Evolutionary conservation across 35 echinoderm and acorn worm genomes (phyloP).

Genomic region (Apostichopus parvimensis): DNA sequence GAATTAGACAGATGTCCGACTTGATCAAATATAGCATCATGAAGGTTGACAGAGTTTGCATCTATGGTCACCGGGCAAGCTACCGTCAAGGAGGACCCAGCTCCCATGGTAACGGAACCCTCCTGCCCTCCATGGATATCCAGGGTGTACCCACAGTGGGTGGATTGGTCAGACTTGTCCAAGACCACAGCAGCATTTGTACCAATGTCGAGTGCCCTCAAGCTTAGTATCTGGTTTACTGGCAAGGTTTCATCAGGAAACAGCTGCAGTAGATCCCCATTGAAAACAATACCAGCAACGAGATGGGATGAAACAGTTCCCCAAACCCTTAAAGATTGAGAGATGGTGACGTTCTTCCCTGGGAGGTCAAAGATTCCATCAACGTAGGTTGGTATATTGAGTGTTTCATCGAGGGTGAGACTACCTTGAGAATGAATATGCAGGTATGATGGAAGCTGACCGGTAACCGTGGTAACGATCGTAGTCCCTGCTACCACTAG

Average conservation of each 20-base stretch:
- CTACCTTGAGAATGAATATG: slow-evolving; percentile 35
- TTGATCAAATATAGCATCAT: slow-evolving; percentile 64
- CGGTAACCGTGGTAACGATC: background rate
- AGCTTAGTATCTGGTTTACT: slow-evolving; percentile 21
- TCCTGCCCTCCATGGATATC: slow-evolving; percentile 25
- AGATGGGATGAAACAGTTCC: slow-evolving; percentile 43
- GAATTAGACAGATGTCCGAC: background rate
- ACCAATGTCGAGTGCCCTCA: slow-evolving; percentile 56
- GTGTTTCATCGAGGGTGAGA: background rate
- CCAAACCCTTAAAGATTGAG: slow-evolving; percentile 47
- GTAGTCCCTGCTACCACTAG: slow-evolving; percentile 55
- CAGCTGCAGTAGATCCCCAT: slow-evolving; percentile 44
- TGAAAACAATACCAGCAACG: slow-evolving; percentile 33
- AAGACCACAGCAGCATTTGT: slow-evolving; percentile 46
- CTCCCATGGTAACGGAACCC: slow-evolving; percentile 56
- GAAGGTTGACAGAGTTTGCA: slow-evolving; percentile 24
- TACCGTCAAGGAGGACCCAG: slow-evolving; percentile 45
- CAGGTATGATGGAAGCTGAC: slow-evolving; percentile 12
- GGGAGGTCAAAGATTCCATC: slow-evolving; percentile 39
- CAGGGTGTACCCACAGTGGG: slow-evolving; percentile 72
- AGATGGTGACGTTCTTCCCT: slow-evolving; percentile 14
- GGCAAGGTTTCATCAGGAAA: slow-evolving; percentile 33
- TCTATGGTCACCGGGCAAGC: slow-evolving; percentile 52
- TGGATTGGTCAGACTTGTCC: slow-evolving; percentile 34
- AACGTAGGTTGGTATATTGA: slow-evolving; percentile 46